Evolutionary conservation across 2,888 invertebrate genomes (phyloP), one percentile per base, ranked within the genome.

Genomic region (Eupithecia subfuscata): DNA sequence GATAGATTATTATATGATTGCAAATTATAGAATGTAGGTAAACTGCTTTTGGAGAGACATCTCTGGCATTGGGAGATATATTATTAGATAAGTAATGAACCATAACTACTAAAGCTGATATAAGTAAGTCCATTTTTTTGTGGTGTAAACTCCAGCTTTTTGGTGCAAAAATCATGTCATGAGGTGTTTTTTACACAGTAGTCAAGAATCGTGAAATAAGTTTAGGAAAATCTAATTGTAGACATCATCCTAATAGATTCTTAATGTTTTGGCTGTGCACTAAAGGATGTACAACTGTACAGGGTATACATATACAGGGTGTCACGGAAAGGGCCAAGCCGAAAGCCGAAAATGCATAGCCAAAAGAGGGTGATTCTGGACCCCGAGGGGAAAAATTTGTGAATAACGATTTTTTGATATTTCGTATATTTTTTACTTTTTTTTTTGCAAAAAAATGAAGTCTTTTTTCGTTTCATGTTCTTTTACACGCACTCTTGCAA

Each of bases 1-100:
- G n/a, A n/a, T n/a, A n/a, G n/a, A n/a, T n/a, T n/a, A n/a, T 64
- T 34, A 7, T 45, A 25, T 43, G 68, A 68, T 68, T 68, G 43
- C 43, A 45, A 43, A 69, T 73, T 48, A 40, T 40, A 16, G 48
- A 67, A 67, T 22, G 22, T 40, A 37, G 65, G 69, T 67, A 43
- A 68, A 40, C 37, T 40, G 68, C 68, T 22, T 43, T 65, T 22
- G 67, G 43, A n/a, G 43, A 25, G 43, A 43, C 43, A 67, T 67
- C n/a, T 40, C 18, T 22, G n/a, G 40, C 14, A 12, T 43, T 43
- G 14, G 1, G 9, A 22, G 22, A 52, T 63, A 18, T 34, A 14
- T 30, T 63, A n/a, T n/a, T n/a, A n/a, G n/a, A n/a, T n/a, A 64
- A 9, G 34, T 34, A 64, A 64, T 34, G 18, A 34, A 64, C 30